Evolutionary conservation across 2,797 vertebrate species (phyloP).

Genomic region (Cyprinella venusta): DNA sequence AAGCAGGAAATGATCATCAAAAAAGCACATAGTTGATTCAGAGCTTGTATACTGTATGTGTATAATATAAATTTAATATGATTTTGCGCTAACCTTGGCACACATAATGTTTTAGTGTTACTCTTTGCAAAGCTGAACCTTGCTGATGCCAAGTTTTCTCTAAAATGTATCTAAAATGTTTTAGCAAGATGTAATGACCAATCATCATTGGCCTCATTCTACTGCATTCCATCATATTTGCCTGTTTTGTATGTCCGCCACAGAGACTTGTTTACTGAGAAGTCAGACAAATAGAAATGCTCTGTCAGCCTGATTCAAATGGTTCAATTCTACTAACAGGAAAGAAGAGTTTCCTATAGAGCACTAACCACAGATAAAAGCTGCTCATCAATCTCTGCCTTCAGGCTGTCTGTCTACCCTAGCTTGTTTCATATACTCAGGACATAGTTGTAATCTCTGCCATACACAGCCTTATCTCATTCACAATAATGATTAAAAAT

Average conservation of each 20-base stretch:
- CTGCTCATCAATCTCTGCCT: conserved; percentile 26
- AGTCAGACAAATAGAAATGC: background rate
- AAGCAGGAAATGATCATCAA: background rate
- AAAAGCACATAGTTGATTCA: background rate
- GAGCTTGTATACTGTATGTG: background rate
- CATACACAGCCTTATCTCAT: background rate
- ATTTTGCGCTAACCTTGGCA: background rate
- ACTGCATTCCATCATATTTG: background rate
- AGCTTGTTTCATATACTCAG: background rate
- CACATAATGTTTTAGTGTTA: background rate
- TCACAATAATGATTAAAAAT: background rate
- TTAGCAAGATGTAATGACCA: too few species aligned
- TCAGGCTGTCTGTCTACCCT: conserved; percentile 12
- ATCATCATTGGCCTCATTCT: background rate
- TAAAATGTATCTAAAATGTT: background rate
- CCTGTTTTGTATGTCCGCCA: background rate
- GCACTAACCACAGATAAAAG: conserved; percentile 5
- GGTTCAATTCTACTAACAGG: background rate
- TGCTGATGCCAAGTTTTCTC: background rate
- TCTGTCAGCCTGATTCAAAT: background rate
- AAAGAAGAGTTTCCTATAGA: conserved; percentile 22
- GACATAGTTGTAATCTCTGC: background rate
- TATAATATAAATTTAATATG: background rate
- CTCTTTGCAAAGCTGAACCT: background rate
- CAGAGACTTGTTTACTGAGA: background rate